Percentiles rank a stretch among this genome's conserved stretches.
Conservation (phyloP, 2,113 vertebrate genomes). For the Butorides virescens region DNA sequence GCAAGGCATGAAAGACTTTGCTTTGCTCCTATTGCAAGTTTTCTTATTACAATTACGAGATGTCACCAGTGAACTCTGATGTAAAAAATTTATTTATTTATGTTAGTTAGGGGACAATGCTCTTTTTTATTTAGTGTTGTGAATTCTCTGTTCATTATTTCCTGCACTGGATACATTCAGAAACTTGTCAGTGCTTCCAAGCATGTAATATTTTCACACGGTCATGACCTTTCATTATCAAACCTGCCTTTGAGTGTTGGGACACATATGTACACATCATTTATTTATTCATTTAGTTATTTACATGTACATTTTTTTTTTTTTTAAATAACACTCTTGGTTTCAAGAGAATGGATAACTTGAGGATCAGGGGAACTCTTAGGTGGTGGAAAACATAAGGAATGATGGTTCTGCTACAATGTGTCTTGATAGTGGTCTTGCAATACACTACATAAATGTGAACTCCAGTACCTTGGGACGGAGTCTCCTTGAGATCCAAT, state of each 20-base stretch:
- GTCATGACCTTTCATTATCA: neutral
- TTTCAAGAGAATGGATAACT: neutral
- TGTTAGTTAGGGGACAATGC: neutral
- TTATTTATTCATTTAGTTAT: neutral
- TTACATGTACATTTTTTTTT: too few relatives aligned
- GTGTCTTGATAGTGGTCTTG: neutral
- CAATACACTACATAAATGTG: neutral
- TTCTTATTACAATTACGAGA: neutral
- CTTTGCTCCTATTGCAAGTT: neutral
- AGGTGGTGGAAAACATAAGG: neutral
- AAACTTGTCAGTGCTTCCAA: neutral
- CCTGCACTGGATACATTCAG: neutral
- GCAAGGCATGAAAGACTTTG: neutral
- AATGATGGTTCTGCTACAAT: neutral
- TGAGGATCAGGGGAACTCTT: neutral
- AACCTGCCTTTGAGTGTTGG: neutral
- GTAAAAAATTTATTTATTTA: neutral
- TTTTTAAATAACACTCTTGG: neutral
- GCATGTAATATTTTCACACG: neutral
- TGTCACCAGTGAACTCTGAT: neutral
- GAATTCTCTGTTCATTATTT: neutral
- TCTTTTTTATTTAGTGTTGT: neutral
- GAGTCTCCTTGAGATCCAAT: neutral
- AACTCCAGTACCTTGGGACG: neutral
- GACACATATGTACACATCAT: fast-evolving